phyloP scores from a whole-genome alignment of 2,797 vertebrate species.

The Ctenopoma kingsleyae region DNA sequence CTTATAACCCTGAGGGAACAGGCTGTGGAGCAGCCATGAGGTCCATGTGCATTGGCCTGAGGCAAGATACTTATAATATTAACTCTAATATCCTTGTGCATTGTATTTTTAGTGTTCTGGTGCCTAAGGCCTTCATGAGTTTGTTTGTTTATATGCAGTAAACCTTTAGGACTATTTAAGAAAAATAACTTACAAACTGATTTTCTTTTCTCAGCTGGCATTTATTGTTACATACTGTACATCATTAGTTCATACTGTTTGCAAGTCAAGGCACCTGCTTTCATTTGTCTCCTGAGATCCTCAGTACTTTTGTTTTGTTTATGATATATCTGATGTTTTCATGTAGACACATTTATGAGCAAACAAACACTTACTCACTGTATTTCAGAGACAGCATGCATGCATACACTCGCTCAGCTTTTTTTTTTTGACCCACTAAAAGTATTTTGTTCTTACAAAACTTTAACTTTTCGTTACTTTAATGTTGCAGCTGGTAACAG shows the following conservation, averaged over 20 bases:
- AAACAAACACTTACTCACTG: too few relatives aligned
- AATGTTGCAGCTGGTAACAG: too few relatives aligned
- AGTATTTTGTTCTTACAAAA: too few relatives aligned
- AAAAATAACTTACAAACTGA: not conserved
- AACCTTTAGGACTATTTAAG: not conserved
- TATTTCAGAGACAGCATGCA: too few relatives aligned
- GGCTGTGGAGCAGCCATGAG: constrained; percentile 91
- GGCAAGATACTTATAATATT: constrained; percentile 63
- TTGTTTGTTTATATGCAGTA: not conserved
- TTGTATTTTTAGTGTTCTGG: not conserved
- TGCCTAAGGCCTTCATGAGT: not conserved
- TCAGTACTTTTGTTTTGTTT: too few relatives aligned
- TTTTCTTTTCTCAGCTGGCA: not conserved
- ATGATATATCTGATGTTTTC: too few relatives aligned
- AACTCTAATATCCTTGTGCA: not conserved
- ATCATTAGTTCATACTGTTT: too few relatives aligned
- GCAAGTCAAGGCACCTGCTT: too few relatives aligned
- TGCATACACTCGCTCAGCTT: not conserved
- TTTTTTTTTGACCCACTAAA: too few relatives aligned
- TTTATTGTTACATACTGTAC: not conserved
- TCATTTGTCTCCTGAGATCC: too few relatives aligned
- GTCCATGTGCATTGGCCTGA: constrained; percentile 91
- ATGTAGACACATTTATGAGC: too few relatives aligned
- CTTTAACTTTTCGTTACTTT: too few relatives aligned
- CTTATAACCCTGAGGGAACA: constrained; percentile 84